Conservation (phyloP, 2,113 vertebrate species). For the Poecile atricapillus region DNA sequence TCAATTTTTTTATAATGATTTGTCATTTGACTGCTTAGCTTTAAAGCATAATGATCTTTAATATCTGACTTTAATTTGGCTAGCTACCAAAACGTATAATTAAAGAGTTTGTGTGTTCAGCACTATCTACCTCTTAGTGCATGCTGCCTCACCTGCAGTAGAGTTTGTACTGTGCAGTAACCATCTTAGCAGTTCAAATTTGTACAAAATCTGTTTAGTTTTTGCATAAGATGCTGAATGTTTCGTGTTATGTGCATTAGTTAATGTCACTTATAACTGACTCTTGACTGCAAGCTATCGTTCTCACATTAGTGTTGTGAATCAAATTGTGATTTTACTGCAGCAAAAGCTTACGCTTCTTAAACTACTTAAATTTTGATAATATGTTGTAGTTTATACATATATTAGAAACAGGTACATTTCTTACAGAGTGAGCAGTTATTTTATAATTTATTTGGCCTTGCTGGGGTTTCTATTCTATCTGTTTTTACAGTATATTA, state of each 20-base stretch:
- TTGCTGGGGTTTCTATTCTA: neutral
- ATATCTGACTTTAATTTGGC: neutral
- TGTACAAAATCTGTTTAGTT: neutral
- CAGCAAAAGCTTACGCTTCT: neutral
- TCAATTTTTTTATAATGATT: neutral
- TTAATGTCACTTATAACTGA: neutral
- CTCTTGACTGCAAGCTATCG: slow-evolving; percentile 33
- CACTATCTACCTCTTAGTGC: neutral
- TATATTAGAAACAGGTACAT: neutral
- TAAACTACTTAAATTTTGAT: slow-evolving; percentile 14
- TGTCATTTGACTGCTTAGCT: neutral
- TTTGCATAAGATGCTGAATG: neutral
- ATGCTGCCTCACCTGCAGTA: neutral
- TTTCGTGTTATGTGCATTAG: neutral
- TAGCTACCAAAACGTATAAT: neutral
- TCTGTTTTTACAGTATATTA: neutral
- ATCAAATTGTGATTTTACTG: slow-evolving; percentile 29
- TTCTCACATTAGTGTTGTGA: slow-evolving; percentile 35
- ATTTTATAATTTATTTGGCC: neutral
- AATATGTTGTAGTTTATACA: slow-evolving; percentile 15
- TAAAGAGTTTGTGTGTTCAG: neutral
- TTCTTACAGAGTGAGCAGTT: neutral
- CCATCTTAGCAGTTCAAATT: neutral
- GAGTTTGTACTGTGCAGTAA: neutral
- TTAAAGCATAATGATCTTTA: neutral